Base-by-base conservation (phyloP, 2,113 vertebrate species). In the Semicossyphus pulcher region DNA sequence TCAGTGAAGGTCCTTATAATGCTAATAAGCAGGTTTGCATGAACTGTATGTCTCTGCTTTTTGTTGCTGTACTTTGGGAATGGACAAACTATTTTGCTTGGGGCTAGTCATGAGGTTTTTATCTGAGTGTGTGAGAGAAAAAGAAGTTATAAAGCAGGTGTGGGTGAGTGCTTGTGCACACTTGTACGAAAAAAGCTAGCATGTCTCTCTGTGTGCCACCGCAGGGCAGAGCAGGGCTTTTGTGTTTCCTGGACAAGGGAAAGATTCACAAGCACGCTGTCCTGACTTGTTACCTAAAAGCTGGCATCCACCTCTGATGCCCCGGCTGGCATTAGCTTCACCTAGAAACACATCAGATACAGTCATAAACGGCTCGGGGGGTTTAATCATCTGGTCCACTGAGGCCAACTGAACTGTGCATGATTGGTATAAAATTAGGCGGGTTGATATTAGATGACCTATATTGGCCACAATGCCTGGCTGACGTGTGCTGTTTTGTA, bases 111-210 rank as follows among this genome's bases (percentile, higher is more conserved):
- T 54, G 57, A 71, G 69, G 42, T 73, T 78, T n/a, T 62, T 41
- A n/a, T 56, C 15, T 37, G 20, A 58, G 32, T 56, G 59, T 42
- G 54, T 57, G 63, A 4, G 29, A 66, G 57, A 64, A 72, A 56
- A 34, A 64, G 75, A 81, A 70, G 45, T 66, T 8, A 0, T 36
- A 12, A 8, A 34, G 53, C 60, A 63, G 72, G 80, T 70, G 84
- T 75, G 78, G 44, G 52, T 62, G 12, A 48, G 20, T 68, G 52
- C 83, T 51, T 86, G 86, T 87, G 58, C 2, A 16, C 76, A 88
- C 77, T 63, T 70, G 79, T 45, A 71, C 48, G 44, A 18, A 48
- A 76, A 53, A 64, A 65, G 41, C 53, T 16, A 34, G 28, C 41
- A 29, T 44, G 65, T 67, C 26, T 56, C n/a, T 70, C 47, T 23